Evolutionary conservation across 1,140 invertebrate species (phyloP).

Genomic region (Musca domestica): DNA sequence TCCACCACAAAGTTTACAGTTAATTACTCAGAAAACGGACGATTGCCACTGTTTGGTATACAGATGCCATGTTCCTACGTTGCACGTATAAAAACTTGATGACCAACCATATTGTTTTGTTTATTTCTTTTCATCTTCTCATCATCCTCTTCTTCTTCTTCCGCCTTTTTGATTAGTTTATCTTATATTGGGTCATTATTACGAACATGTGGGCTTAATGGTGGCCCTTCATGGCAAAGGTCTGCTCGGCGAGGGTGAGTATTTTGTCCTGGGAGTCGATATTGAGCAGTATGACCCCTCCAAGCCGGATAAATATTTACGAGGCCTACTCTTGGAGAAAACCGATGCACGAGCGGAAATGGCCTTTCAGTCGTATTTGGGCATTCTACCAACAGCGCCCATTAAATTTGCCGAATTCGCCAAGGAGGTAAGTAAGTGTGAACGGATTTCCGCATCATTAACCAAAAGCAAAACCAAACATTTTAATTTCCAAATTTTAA

Average conservation of each 20-base stretch:
- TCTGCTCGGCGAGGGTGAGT: slow-evolving; percentile 75
- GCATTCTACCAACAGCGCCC: slow-evolving; percentile 69
- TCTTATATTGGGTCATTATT: slow-evolving; percentile 84
- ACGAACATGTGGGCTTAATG: slow-evolving; percentile 82
- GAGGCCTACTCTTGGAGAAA: slow-evolving; percentile 67
- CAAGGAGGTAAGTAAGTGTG: slow-evolving; percentile 50
- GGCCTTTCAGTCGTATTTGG: slow-evolving; percentile 71
- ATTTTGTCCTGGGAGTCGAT: slow-evolving; percentile 64
- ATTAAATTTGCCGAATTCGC: slow-evolving; percentile 74
- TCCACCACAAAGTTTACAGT: too few relatives aligned
- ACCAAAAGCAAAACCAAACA: too few relatives aligned
- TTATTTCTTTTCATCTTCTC: not conserved
- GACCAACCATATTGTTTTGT: not conserved
- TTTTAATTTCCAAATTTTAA: too few relatives aligned
- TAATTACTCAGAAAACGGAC: too few relatives aligned
- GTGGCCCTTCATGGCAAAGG: slow-evolving; percentile 78
- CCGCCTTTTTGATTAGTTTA: slow-evolving; percentile 68
- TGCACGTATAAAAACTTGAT: not conserved
- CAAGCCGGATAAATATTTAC: slow-evolving; percentile 72
- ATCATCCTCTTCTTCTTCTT: not conserved
- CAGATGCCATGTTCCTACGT: too few relatives aligned
- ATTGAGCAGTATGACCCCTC: slow-evolving; percentile 79
- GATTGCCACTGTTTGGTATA: too few relatives aligned
- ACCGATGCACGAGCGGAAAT: slow-evolving; percentile 51
- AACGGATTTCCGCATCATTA: too few relatives aligned